phyloP scores from a whole-genome alignment of 2,797 vertebrate genomes.

The Rhabdomys pumilio region DNA sequence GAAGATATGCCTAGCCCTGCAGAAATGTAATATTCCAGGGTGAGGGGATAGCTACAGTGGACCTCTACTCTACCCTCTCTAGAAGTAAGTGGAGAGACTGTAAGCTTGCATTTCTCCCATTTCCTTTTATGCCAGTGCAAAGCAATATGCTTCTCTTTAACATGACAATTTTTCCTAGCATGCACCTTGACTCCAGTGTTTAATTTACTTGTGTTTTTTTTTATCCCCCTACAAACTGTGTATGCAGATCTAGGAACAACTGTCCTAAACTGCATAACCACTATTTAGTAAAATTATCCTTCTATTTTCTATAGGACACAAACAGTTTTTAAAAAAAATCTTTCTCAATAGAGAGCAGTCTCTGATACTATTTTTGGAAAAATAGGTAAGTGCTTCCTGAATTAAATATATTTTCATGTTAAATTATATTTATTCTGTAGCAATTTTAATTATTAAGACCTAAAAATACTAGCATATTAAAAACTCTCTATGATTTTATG shows the following conservation, averaged over 20 bases:
- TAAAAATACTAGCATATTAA: not conserved
- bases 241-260: not conserved
- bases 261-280: not conserved
- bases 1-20: not conserved
- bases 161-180: not conserved
- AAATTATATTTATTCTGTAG: not conserved
- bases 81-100: not conserved
- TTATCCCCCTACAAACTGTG: not conserved
- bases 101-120: not conserved
- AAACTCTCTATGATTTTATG: not conserved
- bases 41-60: not conserved
- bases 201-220: not conserved
- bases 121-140: not conserved
- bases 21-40: not conserved
- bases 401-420: not conserved
- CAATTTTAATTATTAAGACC: slow-evolving; percentile 13
- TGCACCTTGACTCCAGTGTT: not conserved
- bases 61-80: not conserved
- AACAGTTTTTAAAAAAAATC: no score
- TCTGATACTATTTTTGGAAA: not conserved
- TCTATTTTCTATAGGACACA: not conserved
- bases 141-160: not conserved
- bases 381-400: not conserved
- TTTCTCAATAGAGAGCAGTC: no score
- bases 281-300: not conserved